Evolutionary conservation across 2,113 vertebrate genomes (phyloP).

Genomic region (Hystrix brachyura): DNA sequence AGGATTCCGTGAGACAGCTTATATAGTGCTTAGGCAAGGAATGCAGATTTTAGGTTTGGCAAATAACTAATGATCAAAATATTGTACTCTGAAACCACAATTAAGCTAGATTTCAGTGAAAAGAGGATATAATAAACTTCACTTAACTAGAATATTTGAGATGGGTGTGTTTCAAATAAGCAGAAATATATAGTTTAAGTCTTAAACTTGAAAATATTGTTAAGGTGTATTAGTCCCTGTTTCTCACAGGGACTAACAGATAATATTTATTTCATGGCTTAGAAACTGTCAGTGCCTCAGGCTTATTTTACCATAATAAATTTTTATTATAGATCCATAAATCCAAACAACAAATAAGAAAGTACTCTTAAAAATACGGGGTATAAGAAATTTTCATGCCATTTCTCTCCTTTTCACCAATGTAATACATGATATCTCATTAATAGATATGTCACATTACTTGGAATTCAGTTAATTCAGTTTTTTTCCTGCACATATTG

Average conservation of each 20-base stretch:
- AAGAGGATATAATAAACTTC: background rate
- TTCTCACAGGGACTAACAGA: background rate
- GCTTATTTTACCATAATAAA: slow-evolving; percentile 20
- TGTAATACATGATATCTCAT: background rate
- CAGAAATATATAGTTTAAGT: slow-evolving; percentile 46
- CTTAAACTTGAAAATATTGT: slow-evolving; percentile 27
- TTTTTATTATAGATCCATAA: slow-evolving; percentile 28
- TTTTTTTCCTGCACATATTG: background rate
- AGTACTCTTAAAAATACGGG: slow-evolving; percentile 9
- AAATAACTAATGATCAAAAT: slow-evolving; percentile 31
- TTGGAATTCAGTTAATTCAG: background rate
- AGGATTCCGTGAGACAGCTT: background rate
- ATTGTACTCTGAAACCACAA: background rate
- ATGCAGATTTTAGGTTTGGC: background rate
- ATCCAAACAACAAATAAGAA: background rate
- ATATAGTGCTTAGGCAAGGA: background rate
- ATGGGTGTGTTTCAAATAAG: background rate
- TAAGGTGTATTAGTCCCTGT: background rate
- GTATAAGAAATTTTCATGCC: background rate
- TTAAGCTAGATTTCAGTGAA: background rate
- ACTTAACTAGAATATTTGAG: slow-evolving; percentile 39
- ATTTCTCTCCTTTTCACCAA: background rate
- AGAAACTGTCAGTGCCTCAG: slow-evolving; percentile 20
- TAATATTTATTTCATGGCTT: slow-evolving; percentile 27
- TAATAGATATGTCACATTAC: background rate